A percentile compares a stretch with the other conserved stretches of the same genome.
Evolutionary conservation across 1,140 invertebrate genomes (phyloP).

Genomic region (Oryctes rhinoceros): DNA sequence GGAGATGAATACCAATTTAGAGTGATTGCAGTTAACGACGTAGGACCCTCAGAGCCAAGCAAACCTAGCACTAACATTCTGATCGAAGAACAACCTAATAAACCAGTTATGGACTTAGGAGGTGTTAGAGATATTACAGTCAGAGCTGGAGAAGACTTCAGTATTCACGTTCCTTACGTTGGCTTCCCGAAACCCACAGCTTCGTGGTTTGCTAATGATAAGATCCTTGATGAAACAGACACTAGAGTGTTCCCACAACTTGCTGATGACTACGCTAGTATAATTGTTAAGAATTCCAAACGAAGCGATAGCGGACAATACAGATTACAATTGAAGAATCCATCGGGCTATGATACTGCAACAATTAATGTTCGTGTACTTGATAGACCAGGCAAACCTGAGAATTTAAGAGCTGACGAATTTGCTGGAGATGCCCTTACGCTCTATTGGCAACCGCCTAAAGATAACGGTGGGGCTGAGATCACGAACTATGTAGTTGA

Average conservation of each 20-base stretch:
- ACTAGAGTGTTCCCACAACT: slow-evolving; percentile 83
- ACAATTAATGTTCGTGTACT: slow-evolving; percentile 94
- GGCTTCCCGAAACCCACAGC: slow-evolving; percentile 95
- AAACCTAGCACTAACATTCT: slow-evolving; percentile 84
- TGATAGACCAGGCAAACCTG: slow-evolving; percentile 88
- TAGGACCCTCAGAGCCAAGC: slow-evolving; percentile 92
- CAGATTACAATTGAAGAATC: slow-evolving; percentile 91
- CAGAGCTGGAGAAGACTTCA: slow-evolving; percentile 96
- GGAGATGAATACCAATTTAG: slow-evolving; percentile 96
- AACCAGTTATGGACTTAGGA: slow-evolving; percentile 92
- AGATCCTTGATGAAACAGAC: slow-evolving; percentile 77
- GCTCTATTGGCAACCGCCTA: slow-evolving; percentile 94
- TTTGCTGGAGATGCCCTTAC: slow-evolving; percentile 95
- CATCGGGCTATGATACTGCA: slow-evolving; percentile 93
- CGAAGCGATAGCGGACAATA: slow-evolving; percentile 92
- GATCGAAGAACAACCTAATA: slow-evolving; percentile 95
- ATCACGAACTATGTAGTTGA: slow-evolving; percentile 98
- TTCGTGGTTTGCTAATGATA: slow-evolving; percentile 89
- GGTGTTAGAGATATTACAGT: slow-evolving; percentile 95
- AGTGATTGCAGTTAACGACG: slow-evolving; percentile 94
- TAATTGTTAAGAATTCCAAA: slow-evolving; percentile 92
- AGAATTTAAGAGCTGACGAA: slow-evolving; percentile 89
- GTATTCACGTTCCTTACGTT: slow-evolving; percentile 93
- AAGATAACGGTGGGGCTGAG: slow-evolving; percentile 93
- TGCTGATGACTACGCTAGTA: slow-evolving; percentile 86